These are phyloP conservation scores for Hyperoplus immaculatus DNA, from an alignment of 2,797 vertebrate species.

Conservation along the genomic window DNA sequence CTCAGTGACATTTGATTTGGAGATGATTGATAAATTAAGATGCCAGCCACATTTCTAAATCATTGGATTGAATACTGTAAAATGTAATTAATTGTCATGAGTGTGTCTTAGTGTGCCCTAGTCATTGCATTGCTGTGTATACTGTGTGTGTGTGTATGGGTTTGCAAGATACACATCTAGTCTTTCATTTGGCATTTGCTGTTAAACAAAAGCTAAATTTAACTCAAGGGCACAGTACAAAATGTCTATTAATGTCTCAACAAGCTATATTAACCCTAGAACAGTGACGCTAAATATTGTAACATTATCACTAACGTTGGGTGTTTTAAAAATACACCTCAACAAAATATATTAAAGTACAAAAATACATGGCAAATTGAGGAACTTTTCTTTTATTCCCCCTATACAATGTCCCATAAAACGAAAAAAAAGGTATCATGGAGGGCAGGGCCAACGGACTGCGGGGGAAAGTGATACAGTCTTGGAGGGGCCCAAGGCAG, in stretches of 20 bases:
- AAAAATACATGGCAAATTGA: too few relatives aligned
- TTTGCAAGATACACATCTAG: constrained; percentile 6
- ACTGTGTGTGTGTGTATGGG: not conserved
- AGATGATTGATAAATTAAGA: constrained; percentile 78
- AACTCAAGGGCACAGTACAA: not conserved
- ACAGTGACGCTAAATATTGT: too few relatives aligned
- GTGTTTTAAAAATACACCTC: too few relatives aligned
- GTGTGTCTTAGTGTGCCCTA: constrained; percentile 9
- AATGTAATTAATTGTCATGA: constrained; percentile 8
- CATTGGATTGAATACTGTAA: constrained; percentile 33
- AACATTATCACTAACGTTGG: too few relatives aligned
- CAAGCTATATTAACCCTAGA: not conserved
- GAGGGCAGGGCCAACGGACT: too few relatives aligned
- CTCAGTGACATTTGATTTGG: constrained; percentile 71
- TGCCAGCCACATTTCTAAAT: constrained; percentile 28
- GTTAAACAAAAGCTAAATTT: not conserved
- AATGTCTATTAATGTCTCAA: not conserved
- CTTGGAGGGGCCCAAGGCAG: too few relatives aligned
- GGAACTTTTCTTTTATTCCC: too few relatives aligned
- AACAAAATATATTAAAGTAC: too few relatives aligned
- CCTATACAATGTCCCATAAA: too few relatives aligned
- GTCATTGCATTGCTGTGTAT: not conserved
- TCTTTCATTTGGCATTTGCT: not conserved
- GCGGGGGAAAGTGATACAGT: too few relatives aligned
- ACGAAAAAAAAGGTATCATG: too few relatives aligned